Evolutionary conservation across 2,113 vertebrate genomes (phyloP).

Genomic region (Oncorhynchus nerka): DNA sequence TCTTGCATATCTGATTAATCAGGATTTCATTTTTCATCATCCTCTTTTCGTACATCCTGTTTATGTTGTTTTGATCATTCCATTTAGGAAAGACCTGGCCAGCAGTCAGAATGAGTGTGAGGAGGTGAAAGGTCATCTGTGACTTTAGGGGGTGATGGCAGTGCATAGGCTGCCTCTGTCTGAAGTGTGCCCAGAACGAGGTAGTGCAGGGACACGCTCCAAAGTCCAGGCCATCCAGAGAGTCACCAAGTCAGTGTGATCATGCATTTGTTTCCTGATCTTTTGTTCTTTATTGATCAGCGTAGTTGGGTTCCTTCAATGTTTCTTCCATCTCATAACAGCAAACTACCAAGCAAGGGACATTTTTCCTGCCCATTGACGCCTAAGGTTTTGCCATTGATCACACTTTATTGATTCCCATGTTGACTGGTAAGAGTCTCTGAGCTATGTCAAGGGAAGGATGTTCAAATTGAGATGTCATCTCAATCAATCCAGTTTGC

Average conservation of each 20-base stretch:
- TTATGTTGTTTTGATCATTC: not conserved
- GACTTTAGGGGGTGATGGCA: slow-evolving; percentile 74
- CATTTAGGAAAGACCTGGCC: slow-evolving; percentile 81
- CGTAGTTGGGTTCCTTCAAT: too few species aligned
- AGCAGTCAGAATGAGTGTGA: slow-evolving; percentile 81
- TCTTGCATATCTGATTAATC: too few species aligned
- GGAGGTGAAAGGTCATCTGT: slow-evolving; percentile 79
- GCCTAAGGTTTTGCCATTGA: not conserved
- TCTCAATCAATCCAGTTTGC: not conserved
- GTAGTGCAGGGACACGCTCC: slow-evolving; percentile 82
- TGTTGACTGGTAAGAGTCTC: not conserved
- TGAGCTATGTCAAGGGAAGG: not conserved
- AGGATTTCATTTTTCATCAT: too few species aligned
- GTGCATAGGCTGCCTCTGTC: slow-evolving; percentile 81
- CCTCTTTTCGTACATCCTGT: not conserved
- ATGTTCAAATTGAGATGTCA: too few species aligned
- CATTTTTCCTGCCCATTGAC: not conserved
- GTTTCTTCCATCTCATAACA: not conserved
- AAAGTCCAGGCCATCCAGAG: slow-evolving; percentile 83
- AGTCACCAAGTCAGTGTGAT: slow-evolving; percentile 80
- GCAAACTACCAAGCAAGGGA: not conserved
- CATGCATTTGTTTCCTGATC: too few species aligned
- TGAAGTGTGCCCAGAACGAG: slow-evolving; percentile 87
- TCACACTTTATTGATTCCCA: not conserved
- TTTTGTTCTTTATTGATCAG: not conserved